These are phyloP conservation scores for Australoheros facetus DNA, from an alignment of 2,797 vertebrate species.

Conservation along the genomic window DNA sequence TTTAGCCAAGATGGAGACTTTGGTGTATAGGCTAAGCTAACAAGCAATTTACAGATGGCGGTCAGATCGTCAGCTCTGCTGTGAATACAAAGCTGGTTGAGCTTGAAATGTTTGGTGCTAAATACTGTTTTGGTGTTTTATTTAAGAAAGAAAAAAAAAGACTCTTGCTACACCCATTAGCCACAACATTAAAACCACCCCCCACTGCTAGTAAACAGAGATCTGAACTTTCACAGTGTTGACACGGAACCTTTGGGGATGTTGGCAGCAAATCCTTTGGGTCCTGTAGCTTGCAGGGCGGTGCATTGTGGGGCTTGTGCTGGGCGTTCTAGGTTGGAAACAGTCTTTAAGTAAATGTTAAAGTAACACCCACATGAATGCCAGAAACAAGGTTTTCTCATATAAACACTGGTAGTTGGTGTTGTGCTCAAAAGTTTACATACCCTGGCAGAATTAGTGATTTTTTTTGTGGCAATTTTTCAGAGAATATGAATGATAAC, in stretches of 20 bases:
- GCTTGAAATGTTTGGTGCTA: neutral
- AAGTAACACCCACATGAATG: neutral
- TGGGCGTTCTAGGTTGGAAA: neutral
- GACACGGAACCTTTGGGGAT: neutral
- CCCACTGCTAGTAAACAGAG: neutral
- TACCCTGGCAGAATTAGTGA: too few relatives aligned
- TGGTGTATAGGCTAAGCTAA: neutral
- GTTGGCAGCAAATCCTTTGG: neutral
- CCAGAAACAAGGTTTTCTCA: accelerated
- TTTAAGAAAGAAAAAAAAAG: neutral
- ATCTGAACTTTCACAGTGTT: neutral
- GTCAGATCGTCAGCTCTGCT: neutral
- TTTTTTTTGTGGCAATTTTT: too few relatives aligned
- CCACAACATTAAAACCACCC: slow-evolving; percentile 1
- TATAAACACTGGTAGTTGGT: neutral
- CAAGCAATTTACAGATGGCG: neutral
- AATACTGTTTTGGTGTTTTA: slow-evolving; percentile 25
- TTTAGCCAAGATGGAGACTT: neutral
- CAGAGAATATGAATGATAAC: too few relatives aligned
- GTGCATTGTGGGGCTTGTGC: neutral
- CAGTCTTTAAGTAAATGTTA: too few relatives aligned
- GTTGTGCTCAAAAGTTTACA: too few relatives aligned
- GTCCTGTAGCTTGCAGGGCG: neutral
- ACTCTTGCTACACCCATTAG: neutral
- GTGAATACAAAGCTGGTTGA: neutral